Conservation (phyloP, 2,888 invertebrate genomes). For the Cotesia congregata region DNA sequence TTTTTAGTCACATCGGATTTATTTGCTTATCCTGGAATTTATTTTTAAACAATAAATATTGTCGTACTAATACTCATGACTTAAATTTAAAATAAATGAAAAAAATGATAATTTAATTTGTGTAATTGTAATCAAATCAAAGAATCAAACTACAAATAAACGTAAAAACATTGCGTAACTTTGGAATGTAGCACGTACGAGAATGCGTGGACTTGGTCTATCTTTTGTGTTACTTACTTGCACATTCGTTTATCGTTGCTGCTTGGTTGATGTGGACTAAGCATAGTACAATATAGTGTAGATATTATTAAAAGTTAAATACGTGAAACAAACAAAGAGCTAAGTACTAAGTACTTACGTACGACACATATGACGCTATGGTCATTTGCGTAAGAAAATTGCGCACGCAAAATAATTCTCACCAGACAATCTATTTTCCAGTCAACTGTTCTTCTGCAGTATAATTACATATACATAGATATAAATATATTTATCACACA, state of each 20-base stretch:
- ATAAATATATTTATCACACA: neutral
- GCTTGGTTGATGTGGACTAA: slow-evolving; percentile 32
- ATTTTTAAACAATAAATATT: neutral
- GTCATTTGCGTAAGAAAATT: slow-evolving; percentile 37
- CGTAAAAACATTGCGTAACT: slow-evolving; percentile 49
- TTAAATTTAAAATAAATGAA: neutral
- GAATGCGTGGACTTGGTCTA: slow-evolving; percentile 53
- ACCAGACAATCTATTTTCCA: neutral
- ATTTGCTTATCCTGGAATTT: neutral
- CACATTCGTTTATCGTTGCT: neutral
- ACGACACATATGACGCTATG: slow-evolving; percentile 33
- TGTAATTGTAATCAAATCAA: slow-evolving; percentile 23
- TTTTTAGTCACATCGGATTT: neutral
- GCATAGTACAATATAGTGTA: slow-evolving; percentile 3
- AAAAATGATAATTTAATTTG: slow-evolving; percentile 1
- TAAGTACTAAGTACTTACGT: slow-evolving; percentile 23
- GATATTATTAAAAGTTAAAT: neutral
- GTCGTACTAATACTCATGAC: neutral
- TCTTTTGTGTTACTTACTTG: slow-evolving; percentile 4
- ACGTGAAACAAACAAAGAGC: neutral
- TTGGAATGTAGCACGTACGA: slow-evolving; percentile 51
- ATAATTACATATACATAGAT: neutral
- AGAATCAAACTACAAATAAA: slow-evolving; percentile 54
- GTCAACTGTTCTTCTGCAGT: neutral
- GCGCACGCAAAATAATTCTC: slow-evolving; percentile 25